Base-by-base conservation (phyloP, 2,888 invertebrate genomes). In the Oligia latruncula region DNA sequence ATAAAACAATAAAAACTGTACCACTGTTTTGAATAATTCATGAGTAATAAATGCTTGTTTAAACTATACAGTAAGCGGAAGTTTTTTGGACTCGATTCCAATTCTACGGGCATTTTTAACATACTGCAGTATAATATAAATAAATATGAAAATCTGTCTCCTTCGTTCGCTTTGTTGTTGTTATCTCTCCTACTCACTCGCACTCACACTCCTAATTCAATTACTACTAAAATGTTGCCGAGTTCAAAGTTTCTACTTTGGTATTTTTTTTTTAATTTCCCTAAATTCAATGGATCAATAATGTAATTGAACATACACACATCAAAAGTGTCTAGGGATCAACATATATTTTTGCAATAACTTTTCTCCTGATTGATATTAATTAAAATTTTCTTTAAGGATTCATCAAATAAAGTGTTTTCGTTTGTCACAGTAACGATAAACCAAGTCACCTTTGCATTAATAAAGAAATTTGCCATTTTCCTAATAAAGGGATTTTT, bases 181-280 rank as follows among this genome's bases (percentile, higher is more conserved):
- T 81, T 88, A 83, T 87, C 78, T 62, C 64, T 72, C 80, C 43
- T 71, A 74, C 77, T 87, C 90, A 40, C 85, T 88, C 85, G 66
- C 77, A 78, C 75, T 40, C 40, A 35, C 9, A 4, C 55, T 17
- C 62, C 6, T 62, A 67, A 52, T 62, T 66, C 67, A 74, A 71
- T 76, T 72, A 65, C 79, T 83, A 77, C 80, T 65, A 83, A 65
- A 85, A 76, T 89, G 90, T 89, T 87, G 90, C 88, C 60, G 23
- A 1, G 46, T 55, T 78, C 29, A 46, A 64, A 77, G 23, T 35
- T 77, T 49, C 55, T 46, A 65, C 43, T 66, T 17, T 85, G 66
- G 78, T 89, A 87, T n/a, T 66, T 76, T 74, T 55, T 74, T 29
- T 49, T 4, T 0, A 52, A 11, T 35, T 35, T 11, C 17, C 17